phyloP scores from a whole-genome alignment of 2,888 invertebrate species.

The Scrobipalpa atriplicella region DNA sequence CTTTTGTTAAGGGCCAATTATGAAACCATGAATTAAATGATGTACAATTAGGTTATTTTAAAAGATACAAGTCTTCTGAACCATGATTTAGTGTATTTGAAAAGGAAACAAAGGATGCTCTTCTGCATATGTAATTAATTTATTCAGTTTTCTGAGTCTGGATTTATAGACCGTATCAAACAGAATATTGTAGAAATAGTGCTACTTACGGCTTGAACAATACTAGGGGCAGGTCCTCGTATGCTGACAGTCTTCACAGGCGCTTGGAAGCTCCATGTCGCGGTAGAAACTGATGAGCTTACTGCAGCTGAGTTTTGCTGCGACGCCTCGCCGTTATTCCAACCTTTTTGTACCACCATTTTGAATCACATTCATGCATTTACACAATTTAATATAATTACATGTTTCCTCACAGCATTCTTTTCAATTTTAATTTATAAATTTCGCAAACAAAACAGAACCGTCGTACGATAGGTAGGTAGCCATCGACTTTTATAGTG shows the following conservation, averaged over 20 bases:
- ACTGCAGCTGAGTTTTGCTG: conserved; percentile 58
- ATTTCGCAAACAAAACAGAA: conserved; percentile 3
- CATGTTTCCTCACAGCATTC: conserved; percentile 7
- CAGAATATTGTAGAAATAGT: neutral
- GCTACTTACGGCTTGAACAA: conserved; percentile 65
- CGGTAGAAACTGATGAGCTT: conserved; percentile 45
- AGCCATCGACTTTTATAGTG: conserved; percentile 7
- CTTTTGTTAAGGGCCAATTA: no score
- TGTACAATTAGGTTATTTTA: no score
- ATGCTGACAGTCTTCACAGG: conserved; percentile 60
- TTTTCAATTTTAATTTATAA: conserved; percentile 2
- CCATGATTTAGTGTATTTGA: neutral
- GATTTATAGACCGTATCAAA: neutral
- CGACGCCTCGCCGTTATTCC: conserved; percentile 63
- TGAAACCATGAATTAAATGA: no score
- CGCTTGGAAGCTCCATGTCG: conserved; percentile 69
- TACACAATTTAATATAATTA: conserved; percentile 6
- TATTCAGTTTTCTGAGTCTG: neutral
- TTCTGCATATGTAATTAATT: neutral
- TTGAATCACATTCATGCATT: conserved; percentile 43
- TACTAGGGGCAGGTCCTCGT: conserved; percentile 53
- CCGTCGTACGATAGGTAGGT: neutral
- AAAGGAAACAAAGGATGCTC: neutral
- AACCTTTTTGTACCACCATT: conserved; percentile 78
- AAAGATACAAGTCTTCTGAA: neutral